Percentiles rank a stretch among this genome's conserved stretches.
These are phyloP conservation scores for Adrianichthys oophorus DNA, from an alignment of 2,797 vertebrate species.

Conservation along the genomic window DNA sequence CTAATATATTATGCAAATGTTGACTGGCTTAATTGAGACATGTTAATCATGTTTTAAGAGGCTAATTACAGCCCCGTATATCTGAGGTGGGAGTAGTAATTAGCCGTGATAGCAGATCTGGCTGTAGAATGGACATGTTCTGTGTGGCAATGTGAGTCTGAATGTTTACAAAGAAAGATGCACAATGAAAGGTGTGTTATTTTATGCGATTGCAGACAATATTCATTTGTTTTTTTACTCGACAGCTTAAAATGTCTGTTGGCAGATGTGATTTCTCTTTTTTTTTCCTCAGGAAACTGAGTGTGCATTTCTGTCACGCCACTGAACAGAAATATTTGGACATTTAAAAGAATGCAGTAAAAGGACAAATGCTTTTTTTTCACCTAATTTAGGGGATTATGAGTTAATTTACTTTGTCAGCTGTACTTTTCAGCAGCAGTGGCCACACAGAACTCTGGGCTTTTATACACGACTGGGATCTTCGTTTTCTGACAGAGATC, in stretches of 20 bases:
- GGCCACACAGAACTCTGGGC: conserved; percentile 56
- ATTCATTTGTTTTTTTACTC: not conserved
- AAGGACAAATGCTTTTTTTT: no score
- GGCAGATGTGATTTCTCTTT: not conserved
- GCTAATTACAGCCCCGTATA: conserved; percentile 98
- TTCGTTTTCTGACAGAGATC: conserved; percentile 79
- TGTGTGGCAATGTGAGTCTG: conserved; percentile 43
- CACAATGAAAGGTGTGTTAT: conserved; percentile 12
- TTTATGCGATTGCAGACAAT: conserved; percentile 10
- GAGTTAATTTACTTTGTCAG: conserved; percentile 54
- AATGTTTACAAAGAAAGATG: not conserved
- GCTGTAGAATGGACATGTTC: conserved; percentile 72
- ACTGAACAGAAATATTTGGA: no score
- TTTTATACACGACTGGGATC: conserved; percentile 70
- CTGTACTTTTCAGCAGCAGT: conserved; percentile 53
- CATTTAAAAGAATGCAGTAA: no score
- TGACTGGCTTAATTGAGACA: conserved; percentile 90
- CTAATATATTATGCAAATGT: conserved; percentile 99
- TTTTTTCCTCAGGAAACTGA: no score
- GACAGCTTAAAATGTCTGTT: no score
- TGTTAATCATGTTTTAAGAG: conserved; percentile 99
- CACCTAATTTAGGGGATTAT: conserved; percentile 33
- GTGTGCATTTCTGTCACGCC: not conserved
- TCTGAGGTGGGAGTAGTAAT: conserved; percentile 96
- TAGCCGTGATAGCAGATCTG: conserved; percentile 92